Evolutionary conservation across 2,113 vertebrate genomes (phyloP).

Genomic region (Clupea harengus): DNA sequence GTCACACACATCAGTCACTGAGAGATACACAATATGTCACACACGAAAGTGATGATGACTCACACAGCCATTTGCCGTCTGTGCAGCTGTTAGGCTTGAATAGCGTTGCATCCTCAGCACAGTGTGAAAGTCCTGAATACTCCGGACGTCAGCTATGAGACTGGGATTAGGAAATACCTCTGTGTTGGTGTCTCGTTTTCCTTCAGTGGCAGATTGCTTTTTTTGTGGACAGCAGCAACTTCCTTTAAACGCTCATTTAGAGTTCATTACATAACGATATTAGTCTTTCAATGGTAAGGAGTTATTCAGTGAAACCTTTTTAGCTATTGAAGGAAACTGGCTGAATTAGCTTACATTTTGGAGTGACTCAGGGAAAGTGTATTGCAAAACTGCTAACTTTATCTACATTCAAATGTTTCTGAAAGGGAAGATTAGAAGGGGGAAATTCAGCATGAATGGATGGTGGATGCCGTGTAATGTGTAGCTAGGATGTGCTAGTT

Average conservation of each 20-base stretch:
- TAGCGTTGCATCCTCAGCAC: not conserved
- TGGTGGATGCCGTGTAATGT: not conserved
- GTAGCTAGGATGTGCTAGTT: not conserved
- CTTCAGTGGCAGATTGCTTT: not conserved
- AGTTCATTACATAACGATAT: not conserved
- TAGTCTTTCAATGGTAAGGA: not conserved
- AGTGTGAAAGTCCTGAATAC: not conserved
- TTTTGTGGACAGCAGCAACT: conserved; percentile 5
- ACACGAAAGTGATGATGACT: not conserved
- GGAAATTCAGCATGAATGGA: not conserved
- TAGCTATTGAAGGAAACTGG: not conserved
- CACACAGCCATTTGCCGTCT: not conserved
- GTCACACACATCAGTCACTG: not conserved
- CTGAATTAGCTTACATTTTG: not conserved
- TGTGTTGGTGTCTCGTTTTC: not conserved
- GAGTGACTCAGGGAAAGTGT: not conserved
- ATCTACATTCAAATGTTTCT: not conserved
- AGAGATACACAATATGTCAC: not conserved
- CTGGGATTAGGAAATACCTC: not conserved
- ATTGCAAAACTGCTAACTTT: not conserved
- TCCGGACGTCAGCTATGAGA: not conserved
- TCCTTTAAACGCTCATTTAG: not conserved
- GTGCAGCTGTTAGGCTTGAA: not conserved
- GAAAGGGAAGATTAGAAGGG: not conserved
- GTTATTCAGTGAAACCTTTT: not conserved